Evolutionary conservation across 2,888 invertebrate species (phyloP).

Genomic region (Luperina testacea): DNA sequence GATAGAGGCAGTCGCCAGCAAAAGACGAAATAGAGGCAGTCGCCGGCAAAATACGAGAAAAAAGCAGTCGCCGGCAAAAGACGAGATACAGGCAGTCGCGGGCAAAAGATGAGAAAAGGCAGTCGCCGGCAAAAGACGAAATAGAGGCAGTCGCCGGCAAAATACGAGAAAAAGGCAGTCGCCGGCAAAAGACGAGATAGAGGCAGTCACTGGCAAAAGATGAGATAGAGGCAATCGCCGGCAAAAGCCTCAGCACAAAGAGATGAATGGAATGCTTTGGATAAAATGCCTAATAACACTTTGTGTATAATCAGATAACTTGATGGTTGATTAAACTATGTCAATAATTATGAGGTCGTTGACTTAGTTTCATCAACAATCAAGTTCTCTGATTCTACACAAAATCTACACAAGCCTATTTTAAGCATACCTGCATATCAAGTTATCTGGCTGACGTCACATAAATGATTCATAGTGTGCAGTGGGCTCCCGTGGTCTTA

Average conservation of each 20-base stretch:
- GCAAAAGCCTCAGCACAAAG: neutral
- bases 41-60: neutral
- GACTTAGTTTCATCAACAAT: neutral
- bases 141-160: neutral
- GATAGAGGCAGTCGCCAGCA: neutral
- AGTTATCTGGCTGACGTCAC: constrained; percentile 18
- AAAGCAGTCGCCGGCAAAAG: neutral
- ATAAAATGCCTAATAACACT: neutral
- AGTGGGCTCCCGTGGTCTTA: constrained; percentile 26
- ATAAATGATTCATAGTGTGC: constrained; percentile 53
- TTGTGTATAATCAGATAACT: neutral
- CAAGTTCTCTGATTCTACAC: neutral
- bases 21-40: neutral
- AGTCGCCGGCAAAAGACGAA: neutral
- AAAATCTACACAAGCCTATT: neutral
- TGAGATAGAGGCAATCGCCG: neutral
- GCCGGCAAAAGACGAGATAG: neutral
- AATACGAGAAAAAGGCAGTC: neutral
- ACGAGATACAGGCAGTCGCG: too few species aligned
- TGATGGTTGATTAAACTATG: too few species aligned
- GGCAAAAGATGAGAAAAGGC: neutral
- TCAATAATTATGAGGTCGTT: neutral
- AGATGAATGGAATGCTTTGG: neutral
- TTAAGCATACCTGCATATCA: constrained; percentile 12
- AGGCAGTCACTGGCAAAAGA: neutral